Evolutionary conservation across 2,888 invertebrate genomes (phyloP).

Genomic region (Halictus ligatus): DNA sequence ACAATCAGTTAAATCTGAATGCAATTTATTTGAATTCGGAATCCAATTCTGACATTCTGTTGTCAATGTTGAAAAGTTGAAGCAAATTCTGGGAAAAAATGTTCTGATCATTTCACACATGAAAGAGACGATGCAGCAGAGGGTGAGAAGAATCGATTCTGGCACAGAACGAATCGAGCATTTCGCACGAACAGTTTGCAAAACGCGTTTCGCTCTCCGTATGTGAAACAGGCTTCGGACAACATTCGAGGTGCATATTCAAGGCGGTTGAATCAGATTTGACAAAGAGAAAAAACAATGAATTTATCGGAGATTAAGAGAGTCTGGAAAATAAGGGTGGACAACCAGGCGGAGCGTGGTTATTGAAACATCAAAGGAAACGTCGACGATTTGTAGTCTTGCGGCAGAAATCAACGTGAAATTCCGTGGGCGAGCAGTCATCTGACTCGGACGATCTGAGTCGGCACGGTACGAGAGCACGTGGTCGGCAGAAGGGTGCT

Average conservation of each 20-base stretch:
- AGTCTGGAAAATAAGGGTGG: not conserved
- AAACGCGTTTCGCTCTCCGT: no score
- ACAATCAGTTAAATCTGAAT: no score
- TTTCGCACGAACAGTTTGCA: no score
- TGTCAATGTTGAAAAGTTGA: no score
- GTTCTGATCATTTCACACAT: no score
- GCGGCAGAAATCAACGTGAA: not conserved
- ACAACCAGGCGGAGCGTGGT: not conserved
- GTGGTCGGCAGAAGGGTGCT: constrained; percentile 66
- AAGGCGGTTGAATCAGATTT: not conserved
- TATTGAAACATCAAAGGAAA: constrained; percentile 35
- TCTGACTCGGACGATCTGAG: not conserved
- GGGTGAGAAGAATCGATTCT: no score
- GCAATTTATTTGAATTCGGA: no score
- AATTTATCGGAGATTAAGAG: not conserved
- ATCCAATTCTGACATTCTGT: no score
- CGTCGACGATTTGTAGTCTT: constrained; percentile 16
- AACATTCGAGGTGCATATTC: not conserved
- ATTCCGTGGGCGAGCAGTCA: not conserved
- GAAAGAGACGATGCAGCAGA: no score
- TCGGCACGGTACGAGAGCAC: constrained; percentile 32
- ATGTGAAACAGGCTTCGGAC: not conserved
- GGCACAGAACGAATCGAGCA: no score
- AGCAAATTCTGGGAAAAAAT: no score
- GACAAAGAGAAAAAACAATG: not conserved